phyloP scores from a whole-genome alignment of 2,797 vertebrate species.

The Oryzias sinensis region DNA sequence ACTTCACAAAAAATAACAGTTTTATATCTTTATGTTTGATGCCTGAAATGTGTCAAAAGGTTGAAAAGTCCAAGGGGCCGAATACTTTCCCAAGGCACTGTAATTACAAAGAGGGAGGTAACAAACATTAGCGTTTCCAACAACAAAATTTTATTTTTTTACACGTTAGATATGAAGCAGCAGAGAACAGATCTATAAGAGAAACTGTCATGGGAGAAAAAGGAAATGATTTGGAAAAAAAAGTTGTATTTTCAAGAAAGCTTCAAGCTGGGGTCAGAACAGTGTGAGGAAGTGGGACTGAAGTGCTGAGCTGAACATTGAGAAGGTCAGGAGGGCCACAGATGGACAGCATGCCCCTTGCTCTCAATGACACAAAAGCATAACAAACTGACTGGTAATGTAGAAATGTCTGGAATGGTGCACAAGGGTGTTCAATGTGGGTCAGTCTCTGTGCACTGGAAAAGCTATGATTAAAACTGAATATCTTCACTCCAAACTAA shows the following conservation, averaged over 20 bases:
- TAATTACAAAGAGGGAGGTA: no score
- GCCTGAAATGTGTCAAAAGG: no score
- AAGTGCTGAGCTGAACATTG: slow-evolving; percentile 10
- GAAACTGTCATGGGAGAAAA: no score
- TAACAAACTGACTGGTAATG: slow-evolving; percentile 13
- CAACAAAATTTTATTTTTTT: no score
- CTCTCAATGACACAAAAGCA: slow-evolving; percentile 2
- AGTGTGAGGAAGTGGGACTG: neutral
- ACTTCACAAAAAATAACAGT: no score
- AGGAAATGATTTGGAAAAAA: no score
- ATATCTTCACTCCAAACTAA: slow-evolving; percentile 32
- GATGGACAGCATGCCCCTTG: slow-evolving; percentile 3
- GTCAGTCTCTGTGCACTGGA: slow-evolving; percentile 3
- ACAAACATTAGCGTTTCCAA: no score
- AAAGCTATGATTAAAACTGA: slow-evolving; percentile 25
- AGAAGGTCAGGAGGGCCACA: slow-evolving; percentile 7
- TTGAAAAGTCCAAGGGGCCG: no score
- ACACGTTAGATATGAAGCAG: no score
- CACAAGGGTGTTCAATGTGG: slow-evolving; percentile 7
- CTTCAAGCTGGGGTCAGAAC: slow-evolving; percentile 3
- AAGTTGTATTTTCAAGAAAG: neutral
- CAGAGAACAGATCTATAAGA: no score
- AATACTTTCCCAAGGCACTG: no score
- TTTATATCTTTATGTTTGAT: no score
- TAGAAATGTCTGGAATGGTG: slow-evolving; percentile 2